Evolutionary conservation across 1,140 invertebrate species (phyloP).

Genomic region (Trichogramma pretiosum): DNA sequence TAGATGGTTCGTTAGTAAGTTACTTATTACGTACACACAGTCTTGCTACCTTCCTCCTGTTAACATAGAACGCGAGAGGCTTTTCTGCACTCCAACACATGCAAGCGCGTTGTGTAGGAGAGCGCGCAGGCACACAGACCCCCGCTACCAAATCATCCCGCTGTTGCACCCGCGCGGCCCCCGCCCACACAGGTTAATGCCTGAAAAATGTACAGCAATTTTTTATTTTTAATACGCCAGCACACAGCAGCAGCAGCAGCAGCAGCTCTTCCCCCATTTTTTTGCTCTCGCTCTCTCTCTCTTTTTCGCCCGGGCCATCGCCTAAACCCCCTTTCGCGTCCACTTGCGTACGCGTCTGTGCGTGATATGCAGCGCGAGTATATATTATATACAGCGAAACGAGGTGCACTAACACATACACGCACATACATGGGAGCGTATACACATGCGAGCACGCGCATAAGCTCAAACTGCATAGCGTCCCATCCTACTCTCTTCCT

Average conservation of each 20-base stretch:
- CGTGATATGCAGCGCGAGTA: slow-evolving; percentile 44
- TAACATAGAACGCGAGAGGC: slow-evolving; percentile 15
- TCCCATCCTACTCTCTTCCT: no score
- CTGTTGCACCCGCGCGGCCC: slow-evolving; percentile 23
- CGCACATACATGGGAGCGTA: slow-evolving; percentile 9
- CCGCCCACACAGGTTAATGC: slow-evolving; percentile 44
- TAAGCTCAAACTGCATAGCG: no score
- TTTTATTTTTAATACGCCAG: slow-evolving; percentile 48
- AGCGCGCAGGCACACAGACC: slow-evolving; percentile 7
- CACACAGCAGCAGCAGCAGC: no score
- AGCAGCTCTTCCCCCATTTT: slow-evolving; percentile 23
- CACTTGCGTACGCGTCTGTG: slow-evolving; percentile 34
- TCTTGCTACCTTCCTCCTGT: neutral
- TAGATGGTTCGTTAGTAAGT: no score
- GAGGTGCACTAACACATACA: slow-evolving; percentile 28
- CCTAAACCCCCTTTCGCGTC: slow-evolving; percentile 14
- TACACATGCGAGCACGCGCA: neutral
- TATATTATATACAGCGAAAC: no score
- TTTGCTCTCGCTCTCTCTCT: slow-evolving; percentile 5
- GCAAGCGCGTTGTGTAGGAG: neutral
- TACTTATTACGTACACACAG: neutral
- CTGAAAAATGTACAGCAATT: slow-evolving; percentile 49
- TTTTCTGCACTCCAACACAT: slow-evolving; percentile 12
- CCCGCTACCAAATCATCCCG: slow-evolving; percentile 13
- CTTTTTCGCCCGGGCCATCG: slow-evolving; percentile 11